Conservation (phyloP, 2,113 vertebrate genomes). For the Campylorhamphus procurvoides region DNA sequence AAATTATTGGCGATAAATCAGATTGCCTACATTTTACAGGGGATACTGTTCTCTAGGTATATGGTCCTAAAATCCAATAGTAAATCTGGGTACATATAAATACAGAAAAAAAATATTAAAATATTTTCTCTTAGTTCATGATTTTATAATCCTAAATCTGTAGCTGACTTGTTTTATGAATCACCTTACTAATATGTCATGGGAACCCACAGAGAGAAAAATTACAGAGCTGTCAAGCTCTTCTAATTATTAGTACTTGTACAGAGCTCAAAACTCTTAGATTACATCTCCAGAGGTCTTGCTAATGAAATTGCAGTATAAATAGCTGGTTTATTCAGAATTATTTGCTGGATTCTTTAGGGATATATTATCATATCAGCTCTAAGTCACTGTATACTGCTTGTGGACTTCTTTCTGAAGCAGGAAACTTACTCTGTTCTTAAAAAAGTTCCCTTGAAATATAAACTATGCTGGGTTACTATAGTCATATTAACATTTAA, state of each 20-base stretch:
- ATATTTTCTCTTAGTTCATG: neutral
- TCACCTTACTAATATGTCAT: neutral
- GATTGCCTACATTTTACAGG: neutral
- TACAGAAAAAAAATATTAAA: neutral
- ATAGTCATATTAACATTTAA: neutral
- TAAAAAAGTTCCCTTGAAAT: neutral
- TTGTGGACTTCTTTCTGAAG: neutral
- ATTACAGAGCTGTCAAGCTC: conserved; percentile 5
- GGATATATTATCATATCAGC: neutral
- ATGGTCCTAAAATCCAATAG: neutral
- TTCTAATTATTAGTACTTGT: neutral
- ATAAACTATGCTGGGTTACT: neutral
- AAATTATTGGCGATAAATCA: neutral
- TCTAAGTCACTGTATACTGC: neutral
- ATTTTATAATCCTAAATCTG: neutral
- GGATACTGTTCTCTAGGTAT: neutral
- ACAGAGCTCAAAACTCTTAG: conserved; percentile 1
- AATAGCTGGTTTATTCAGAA: conserved; percentile 21
- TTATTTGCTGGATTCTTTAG: neutral
- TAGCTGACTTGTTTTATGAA: neutral
- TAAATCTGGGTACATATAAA: neutral
- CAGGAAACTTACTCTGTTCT: neutral
- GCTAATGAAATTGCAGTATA: neutral
- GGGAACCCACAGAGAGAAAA: conserved; percentile 1
- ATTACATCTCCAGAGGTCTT: conserved; percentile 16